Evolutionary conservation across 2,888 invertebrate species (phyloP), one percentile per base, ranked within the genome.

Genomic region (Brassicogethes aeneus): DNA sequence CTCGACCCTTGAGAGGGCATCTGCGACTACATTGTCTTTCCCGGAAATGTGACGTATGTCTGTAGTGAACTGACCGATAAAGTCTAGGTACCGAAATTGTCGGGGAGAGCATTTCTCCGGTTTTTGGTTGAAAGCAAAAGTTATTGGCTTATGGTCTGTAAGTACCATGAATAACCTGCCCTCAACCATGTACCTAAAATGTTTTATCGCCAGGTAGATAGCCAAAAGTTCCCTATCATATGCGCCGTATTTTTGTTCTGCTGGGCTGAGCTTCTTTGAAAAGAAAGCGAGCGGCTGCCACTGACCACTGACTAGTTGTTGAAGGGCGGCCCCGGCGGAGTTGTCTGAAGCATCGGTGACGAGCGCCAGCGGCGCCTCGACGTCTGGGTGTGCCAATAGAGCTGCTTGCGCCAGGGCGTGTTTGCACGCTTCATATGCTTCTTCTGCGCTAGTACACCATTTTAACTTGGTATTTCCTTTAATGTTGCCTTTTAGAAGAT

Each of bases 61-160:
- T 0, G 59, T 64, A 0, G 61, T 55, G 44, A 66, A 67, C 37
- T 48, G 47, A 2, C 39, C 29, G 2, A 53, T 62, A 13, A 50
- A 61, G 36, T 60, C 55, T 0, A 68, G 44, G 7, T 67, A 56
- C 2, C 62, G 42, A 10, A 53, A 46, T 42, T 67, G 64, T 1
- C 64, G 39, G 0, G 64, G 65, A 1, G 63, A 39, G 15, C 39
- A 39, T 14, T 59, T 57, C 2, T 58, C 56, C 2, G 49, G 17
- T 10, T 54, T 54, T 42, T 57, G 46, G 2, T 38, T 13, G 39
- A 68, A 61, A 0, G 65, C 63, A 31, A 45, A 62, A 45, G 13
- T 44, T 5, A 65, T 39, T 1, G 62, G 64, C 34, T 62, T 64
- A 42, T 62, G 66, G 50, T 65, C 64, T 0, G 64, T 66, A 2